A percentile compares a stretch with the other conserved stretches of the same genome.
Evolutionary conservation across 1,140 invertebrate genomes (phyloP).

Genomic region (Heliconius nattereri): DNA sequence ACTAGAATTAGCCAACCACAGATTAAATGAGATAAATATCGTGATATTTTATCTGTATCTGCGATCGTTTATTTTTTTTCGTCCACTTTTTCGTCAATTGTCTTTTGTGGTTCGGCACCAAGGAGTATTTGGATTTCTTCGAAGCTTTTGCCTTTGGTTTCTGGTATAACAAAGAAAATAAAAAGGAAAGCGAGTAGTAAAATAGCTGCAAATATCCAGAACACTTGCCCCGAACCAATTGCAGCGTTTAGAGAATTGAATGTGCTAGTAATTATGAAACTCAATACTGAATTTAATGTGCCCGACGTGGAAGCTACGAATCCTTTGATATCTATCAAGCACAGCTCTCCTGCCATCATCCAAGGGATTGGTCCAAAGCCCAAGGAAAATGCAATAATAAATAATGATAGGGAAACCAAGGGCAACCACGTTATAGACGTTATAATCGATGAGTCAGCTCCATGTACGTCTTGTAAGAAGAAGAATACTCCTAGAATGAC

Average conservation of each 20-base stretch:
- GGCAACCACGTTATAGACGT: conserved; percentile 86
- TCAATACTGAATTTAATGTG: conserved; percentile 89
- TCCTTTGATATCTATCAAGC: conserved; percentile 88
- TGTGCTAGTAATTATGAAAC: conserved; percentile 91
- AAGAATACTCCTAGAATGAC: conserved; percentile 85
- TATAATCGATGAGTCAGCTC: conserved; percentile 73
- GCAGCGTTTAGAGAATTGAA: conserved; percentile 83
- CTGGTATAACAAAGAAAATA: conserved; percentile 90
- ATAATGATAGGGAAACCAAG: conserved; percentile 86
- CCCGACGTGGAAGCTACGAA: conserved; percentile 88
- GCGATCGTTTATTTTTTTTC: conserved; percentile 62
- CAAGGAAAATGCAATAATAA: conserved; percentile 89
- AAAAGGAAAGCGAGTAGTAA: conserved; percentile 87
- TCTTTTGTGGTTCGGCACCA: conserved; percentile 58
- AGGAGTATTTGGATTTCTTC: conserved; percentile 90
- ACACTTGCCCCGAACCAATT: conserved; percentile 85
- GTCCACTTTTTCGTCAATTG: conserved; percentile 39
- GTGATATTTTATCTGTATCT: conserved; percentile 67
- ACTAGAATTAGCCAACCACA: conserved; percentile 44
- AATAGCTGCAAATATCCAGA: conserved; percentile 91
- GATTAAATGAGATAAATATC: conserved; percentile 49
- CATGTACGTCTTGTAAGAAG: conserved; percentile 80
- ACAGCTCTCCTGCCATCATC: conserved; percentile 89
- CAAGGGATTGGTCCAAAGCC: conserved; percentile 91
- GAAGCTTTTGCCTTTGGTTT: conserved; percentile 94